Evolutionary conservation across 2,797 vertebrate genomes (phyloP), one percentile per base, ranked within the genome.

Genomic region (Crax fasciolata): DNA sequence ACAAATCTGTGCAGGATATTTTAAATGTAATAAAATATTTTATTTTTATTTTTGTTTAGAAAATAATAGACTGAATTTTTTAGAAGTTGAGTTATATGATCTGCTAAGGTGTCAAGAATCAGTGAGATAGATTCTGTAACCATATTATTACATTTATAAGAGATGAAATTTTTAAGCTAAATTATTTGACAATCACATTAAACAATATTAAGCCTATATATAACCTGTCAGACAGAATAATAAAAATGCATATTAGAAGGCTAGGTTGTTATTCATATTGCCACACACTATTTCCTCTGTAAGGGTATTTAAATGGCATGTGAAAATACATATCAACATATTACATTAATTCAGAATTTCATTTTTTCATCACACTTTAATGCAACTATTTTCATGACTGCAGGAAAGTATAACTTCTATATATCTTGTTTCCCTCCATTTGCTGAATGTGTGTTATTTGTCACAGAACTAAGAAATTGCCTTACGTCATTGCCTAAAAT

Each of bases 181-280:
- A 82, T 94, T 91, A 94, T 90, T 84, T 87, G 67, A 63, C 63
- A 93, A 93, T 79, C 49, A 55, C 25, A 44, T 90, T 74, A 92
- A 63, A 57, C 32, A 87, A 89, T 87, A 95, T 96, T 94, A 93
- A 92, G 92, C 25, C 78, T 55, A 90, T 89, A 76, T 17, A 77
- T 89, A 90, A 95, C 57, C 80, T 90, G 88, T 87, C 88, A 93
- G 84, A 48, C 16, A 89, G 16, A 90, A 71, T 59, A 84, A 70
- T 71, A 92, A 93, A 92, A 94, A 74, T 8, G 44, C 18, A 3
- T 74, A 82, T 48, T 76, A 66, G 39, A 79, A 91, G 38, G 57
- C 77, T 54, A 87, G 49, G 39, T 0, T 52, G 78, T 57, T 62
- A 71, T 59, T 79, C 52, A 67, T 52, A 66, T 44, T 61, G 49